Evolutionary conservation across 2,888 invertebrate species (phyloP), one percentile per base, ranked within the genome.

Genomic region (Tachina lurida): DNA sequence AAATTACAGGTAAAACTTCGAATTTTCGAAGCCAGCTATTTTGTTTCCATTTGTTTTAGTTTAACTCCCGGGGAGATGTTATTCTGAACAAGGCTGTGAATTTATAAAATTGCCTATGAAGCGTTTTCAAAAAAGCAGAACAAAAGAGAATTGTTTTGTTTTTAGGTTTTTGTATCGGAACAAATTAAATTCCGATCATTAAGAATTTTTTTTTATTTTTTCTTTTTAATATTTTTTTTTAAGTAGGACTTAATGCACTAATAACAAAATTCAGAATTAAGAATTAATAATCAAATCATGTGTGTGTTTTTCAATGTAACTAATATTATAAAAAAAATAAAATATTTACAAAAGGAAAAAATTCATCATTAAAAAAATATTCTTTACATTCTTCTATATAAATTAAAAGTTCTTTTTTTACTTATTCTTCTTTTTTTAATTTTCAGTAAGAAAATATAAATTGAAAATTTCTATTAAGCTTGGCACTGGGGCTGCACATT

Each of bases 251-350:
- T 86, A 86, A 83, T 76, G 65, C 73, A 68, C 83, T 86, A 86
- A 80, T 86, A 86, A 86, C 86, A 86, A 86, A 86, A 80, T 86
- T 86, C 83, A 86, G 62, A 86, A 79, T 83, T 82, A 79, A 82
- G 60, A 74, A 45, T 63, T 79, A 73, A 65, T 80, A 75, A 78
- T 77, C 31, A 70, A 84, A 80, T 71, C 71, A 58, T 79, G n/a
- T 73, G 49, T 78, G 12, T 49, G 12, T 60, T 70, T 79, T 84
- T 68, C 12, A 63, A 45, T 71, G 65, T 49, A 58, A 75, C 47
- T 84, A 79, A 77, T 73, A 76, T 58, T 76, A 80, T 65, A 65
- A 31, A 82, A 65, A 82, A 79, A 80, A 76, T 83, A 73, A 86
- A 80, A 80, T 86, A 86, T 86, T 83, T 86, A 86, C 86, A 86